Percentiles rank a stretch among this genome's conserved stretches.
These are phyloP conservation scores for Saturnia pavonia DNA, from an alignment of 2,888 invertebrate genomes.

Conservation along the genomic window DNA sequence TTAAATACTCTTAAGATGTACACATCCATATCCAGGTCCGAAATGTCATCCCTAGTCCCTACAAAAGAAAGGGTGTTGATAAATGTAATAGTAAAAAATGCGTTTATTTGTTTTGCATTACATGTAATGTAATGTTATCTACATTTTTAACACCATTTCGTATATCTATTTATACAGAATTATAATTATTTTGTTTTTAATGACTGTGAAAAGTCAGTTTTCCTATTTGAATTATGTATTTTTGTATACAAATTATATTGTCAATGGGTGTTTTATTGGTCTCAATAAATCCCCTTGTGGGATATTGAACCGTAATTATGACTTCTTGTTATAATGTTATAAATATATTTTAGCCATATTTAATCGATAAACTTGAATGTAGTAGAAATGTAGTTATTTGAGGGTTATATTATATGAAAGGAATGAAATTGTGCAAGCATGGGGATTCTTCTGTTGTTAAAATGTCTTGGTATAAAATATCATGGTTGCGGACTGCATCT, in stretches of 20 bases:
- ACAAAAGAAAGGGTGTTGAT: too few relatives aligned
- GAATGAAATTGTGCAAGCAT: neutral
- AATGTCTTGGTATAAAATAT: too few relatives aligned
- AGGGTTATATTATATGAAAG: neutral
- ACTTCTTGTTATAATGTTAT: neutral
- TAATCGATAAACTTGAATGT: neutral
- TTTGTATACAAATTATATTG: neutral
- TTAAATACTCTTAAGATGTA: too few relatives aligned
- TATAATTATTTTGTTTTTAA: neutral
- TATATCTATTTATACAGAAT: neutral
- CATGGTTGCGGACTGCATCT: too few relatives aligned
- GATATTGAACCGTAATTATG: neutral
- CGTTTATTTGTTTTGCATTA: too few relatives aligned
- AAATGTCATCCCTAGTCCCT: too few relatives aligned
- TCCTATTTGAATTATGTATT: neutral
- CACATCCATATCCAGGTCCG: too few relatives aligned
- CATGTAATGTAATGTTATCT: too few relatives aligned
- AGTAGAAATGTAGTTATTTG: neutral
- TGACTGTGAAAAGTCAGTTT: neutral
- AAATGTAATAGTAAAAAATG: too few relatives aligned
- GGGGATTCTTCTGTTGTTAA: neutral
- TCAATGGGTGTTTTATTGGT: neutral
- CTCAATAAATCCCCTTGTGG: neutral
- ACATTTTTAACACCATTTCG: neutral
- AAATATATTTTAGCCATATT: neutral